Conservation (phyloP, 2,797 vertebrate genomes). For the Choloepus didactylus region DNA sequence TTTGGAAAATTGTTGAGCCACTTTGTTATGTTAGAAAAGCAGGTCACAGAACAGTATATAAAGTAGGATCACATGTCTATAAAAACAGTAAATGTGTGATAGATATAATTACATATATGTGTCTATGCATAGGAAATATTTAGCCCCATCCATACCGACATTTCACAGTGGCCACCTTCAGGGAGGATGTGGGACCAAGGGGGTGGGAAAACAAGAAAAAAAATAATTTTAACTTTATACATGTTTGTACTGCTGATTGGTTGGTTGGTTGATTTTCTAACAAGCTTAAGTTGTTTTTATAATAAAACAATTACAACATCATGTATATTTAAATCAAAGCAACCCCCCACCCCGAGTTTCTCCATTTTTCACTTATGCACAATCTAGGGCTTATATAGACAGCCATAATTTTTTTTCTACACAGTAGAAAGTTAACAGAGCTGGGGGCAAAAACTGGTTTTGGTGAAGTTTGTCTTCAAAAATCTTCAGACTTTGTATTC, state of each 20-base stretch:
- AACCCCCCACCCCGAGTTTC: rapidly evolving
- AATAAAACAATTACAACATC: neutral
- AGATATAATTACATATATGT: neutral
- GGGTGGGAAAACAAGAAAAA: neutral
- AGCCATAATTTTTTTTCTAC: neutral
- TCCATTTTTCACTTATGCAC: neutral
- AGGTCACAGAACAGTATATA: neutral
- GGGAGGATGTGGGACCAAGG: neutral
- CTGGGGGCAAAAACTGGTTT: neutral
- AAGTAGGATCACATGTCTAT: neutral
- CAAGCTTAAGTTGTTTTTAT: neutral
- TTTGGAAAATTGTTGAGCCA: neutral
- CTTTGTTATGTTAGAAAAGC: neutral
- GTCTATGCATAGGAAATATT: neutral
- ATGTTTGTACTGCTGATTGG: neutral
- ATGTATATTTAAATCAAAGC: neutral
- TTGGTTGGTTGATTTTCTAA: conserved; percentile 7
- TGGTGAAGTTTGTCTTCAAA: neutral
- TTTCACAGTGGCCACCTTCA: neutral
- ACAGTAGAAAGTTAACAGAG: too few relatives aligned
- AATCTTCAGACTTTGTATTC: neutral
- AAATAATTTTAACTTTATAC: neutral
- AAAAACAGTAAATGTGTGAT: neutral
- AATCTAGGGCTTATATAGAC: too few relatives aligned
- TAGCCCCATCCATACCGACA: neutral